phyloP scores from a whole-genome alignment of 2,113 vertebrate genomes.

The Chroicocephalus ridibundus region DNA sequence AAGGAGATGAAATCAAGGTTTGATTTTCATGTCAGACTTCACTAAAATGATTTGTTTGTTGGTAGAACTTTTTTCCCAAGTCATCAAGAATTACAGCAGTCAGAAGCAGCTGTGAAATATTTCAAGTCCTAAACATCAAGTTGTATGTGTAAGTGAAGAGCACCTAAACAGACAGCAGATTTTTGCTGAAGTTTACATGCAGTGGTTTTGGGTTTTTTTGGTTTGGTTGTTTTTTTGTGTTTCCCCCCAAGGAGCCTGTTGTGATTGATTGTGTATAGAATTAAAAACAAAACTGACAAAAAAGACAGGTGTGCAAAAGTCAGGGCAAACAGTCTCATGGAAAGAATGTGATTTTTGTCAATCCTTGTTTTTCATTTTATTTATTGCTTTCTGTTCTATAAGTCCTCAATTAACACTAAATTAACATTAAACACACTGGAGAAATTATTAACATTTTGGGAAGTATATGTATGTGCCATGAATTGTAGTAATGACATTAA shows the following conservation, averaged over 20 bases:
- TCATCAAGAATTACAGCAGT: background rate
- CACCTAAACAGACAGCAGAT: background rate
- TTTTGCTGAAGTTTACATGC: background rate
- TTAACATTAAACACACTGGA: background rate
- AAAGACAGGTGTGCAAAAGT: background rate
- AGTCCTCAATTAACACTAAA: background rate
- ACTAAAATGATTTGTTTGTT: background rate
- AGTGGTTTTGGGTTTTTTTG: background rate
- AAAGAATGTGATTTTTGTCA: background rate
- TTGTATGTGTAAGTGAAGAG: background rate
- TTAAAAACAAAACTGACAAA: background rate
- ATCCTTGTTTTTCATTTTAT: background rate
- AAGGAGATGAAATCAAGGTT: constrained; percentile 8
- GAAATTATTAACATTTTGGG: background rate
- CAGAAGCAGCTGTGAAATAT: background rate
- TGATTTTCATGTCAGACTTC: background rate
- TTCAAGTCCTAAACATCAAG: background rate
- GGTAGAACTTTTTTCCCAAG: background rate
- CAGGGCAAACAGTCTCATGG: background rate
- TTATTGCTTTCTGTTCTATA: background rate
- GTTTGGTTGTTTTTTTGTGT: background rate
- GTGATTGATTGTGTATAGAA: background rate
- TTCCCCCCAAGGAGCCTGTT: background rate
- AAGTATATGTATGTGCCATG: background rate
- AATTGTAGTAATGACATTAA: background rate